Percentiles rank a stretch among this genome's conserved stretches.
Evolutionary conservation across 2,888 invertebrate genomes (phyloP).

Genomic region (Epinotia ramella): DNA sequence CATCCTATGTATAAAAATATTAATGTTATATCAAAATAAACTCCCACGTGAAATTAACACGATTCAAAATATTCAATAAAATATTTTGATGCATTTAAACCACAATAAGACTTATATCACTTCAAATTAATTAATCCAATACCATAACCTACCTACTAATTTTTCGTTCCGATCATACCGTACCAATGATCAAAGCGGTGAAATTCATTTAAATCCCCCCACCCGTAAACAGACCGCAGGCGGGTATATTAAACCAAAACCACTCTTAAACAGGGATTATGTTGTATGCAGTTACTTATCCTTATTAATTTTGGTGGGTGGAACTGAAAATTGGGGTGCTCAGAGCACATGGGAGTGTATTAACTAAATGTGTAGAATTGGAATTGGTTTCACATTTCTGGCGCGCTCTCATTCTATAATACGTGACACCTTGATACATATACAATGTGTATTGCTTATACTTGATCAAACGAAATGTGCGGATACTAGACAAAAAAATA

Average conservation of each 20-base stretch:
- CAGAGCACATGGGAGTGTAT: not conserved
- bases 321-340: slow-evolving; percentile 27
- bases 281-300: slow-evolving; percentile 31
- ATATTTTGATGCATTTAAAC: too few species aligned
- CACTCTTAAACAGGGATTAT: slow-evolving; percentile 22
- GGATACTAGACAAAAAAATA: too few species aligned
- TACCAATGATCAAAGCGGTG: slow-evolving; percentile 36
- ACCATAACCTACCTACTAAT: not conserved
- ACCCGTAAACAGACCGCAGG: slow-evolving; percentile 29
- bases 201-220: slow-evolving; percentile 40
- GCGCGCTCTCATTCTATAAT: too few species aligned
- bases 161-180: slow-evolving; percentile 20
- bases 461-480: too few species aligned
- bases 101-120: not conserved
- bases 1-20: too few species aligned
- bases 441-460: too few species aligned
- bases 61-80: too few species aligned
- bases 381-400: not conserved
- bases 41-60: too few species aligned
- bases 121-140: slow-evolving; percentile 3
- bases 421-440: too few species aligned
- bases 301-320: slow-evolving; percentile 23
- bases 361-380: not conserved
- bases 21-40: too few species aligned
- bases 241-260: slow-evolving; percentile 27